Percentiles rank a stretch among this genome's conserved stretches.
Conservation (phyloP, 1,140 invertebrate genomes). For the Drosophila chauvacae region DNA sequence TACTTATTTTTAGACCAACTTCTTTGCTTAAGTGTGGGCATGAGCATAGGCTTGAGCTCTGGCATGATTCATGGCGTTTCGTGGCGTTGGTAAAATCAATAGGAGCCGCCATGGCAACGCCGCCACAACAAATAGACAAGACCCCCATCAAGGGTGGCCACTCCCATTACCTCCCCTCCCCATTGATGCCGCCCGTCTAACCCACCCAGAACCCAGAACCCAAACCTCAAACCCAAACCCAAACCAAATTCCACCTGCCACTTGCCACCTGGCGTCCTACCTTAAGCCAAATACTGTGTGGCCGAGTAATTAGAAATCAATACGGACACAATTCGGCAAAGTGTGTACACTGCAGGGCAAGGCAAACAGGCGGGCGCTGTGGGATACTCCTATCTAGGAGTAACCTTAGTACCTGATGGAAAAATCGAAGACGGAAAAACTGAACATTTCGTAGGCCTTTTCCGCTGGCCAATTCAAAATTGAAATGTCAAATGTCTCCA, state of each 20-base stretch:
- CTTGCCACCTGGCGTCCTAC: conserved; percentile 54
- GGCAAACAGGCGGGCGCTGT: conserved; percentile 13
- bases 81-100: conserved; percentile 69
- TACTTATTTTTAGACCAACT: neutral
- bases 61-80: conserved; percentile 56
- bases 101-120: conserved; percentile 70
- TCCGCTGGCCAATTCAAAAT: conserved; percentile 57
- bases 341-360: conserved; percentile 27
- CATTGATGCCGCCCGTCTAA: neutral
- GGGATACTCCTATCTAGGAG: conserved; percentile 1
- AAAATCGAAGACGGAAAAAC: conserved; percentile 32
- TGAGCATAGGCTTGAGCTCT: conserved; percentile 32
- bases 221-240: neutral
- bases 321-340: conserved; percentile 60
- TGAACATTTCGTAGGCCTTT: conserved; percentile 19
- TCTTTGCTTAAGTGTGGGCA: conserved; percentile 8
- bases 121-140: conserved; percentile 76
- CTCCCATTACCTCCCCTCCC: conserved; percentile 29
- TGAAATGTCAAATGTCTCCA: conserved; percentile 66
- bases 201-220: neutral
- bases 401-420: conserved; percentile 2
- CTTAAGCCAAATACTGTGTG: conserved; percentile 63
- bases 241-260: conserved; percentile 10
- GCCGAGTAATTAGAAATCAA: conserved; percentile 76
- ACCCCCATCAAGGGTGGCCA: conserved; percentile 49